Percentiles rank a stretch among this genome's conserved stretches.
These are phyloP conservation scores for Ormyrus nitidulus DNA, from an alignment of 2,888 invertebrate genomes.

Conservation along the genomic window DNA sequence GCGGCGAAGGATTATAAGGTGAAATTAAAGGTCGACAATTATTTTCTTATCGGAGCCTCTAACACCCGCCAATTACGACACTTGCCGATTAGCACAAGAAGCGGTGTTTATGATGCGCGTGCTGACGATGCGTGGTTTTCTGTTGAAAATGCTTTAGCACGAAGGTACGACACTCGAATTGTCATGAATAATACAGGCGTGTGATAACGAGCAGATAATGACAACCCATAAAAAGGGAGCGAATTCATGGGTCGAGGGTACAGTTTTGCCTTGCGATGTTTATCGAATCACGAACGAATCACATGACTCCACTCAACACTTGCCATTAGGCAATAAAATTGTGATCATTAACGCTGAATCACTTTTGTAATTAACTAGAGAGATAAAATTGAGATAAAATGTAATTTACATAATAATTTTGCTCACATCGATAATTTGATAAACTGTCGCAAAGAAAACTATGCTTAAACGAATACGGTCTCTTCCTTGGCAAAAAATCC, in stretches of 20 bases:
- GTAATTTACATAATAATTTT: background rate
- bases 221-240: conserved; percentile 50
- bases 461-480: conserved; percentile 5
- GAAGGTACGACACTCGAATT: conserved; percentile 16
- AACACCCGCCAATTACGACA: conserved; percentile 21
- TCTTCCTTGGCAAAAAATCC: background rate
- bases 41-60: conserved; percentile 45
- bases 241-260: conserved; percentile 34
- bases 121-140: background rate
- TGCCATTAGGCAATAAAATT: too few species aligned
- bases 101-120: background rate
- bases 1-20: conserved; percentile 37
- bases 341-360: too few species aligned
- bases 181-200: conserved; percentile 49
- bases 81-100: conserved; percentile 28
- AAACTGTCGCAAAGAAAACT: background rate
- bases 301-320: too few species aligned
- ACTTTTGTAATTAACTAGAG: too few species aligned
- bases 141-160: conserved; percentile 13
- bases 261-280: conserved; percentile 27
- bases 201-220: conserved; percentile 54
- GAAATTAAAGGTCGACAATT: conserved; percentile 48
- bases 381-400: too few species aligned
- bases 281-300: conserved; percentile 12
- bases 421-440: background rate